Evolutionary conservation across 2,888 invertebrate genomes (phyloP).

Genomic region (Ferrisia virgata): DNA sequence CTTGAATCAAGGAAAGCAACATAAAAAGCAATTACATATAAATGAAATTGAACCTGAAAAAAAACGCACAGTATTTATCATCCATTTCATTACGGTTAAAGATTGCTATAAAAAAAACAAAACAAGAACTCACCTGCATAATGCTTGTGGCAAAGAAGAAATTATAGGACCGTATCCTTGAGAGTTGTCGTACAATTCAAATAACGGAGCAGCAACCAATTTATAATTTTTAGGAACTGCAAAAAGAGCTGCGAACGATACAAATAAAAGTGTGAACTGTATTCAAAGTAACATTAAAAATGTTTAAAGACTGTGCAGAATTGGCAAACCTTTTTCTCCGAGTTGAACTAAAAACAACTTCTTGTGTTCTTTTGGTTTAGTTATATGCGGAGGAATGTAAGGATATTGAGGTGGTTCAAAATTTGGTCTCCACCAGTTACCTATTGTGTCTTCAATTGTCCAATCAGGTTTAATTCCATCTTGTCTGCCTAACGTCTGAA

Average conservation of each 20-base stretch:
- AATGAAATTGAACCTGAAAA: conserved; percentile 65
- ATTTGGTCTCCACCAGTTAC: conserved; percentile 99
- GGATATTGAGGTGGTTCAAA: conserved; percentile 99
- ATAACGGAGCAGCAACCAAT: conserved; percentile 95
- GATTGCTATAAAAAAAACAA: too few relatives aligned
- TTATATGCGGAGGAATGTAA: conserved; percentile 98
- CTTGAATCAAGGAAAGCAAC: neutral
- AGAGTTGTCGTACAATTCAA: conserved; percentile 98
- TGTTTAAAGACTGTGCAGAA: too few relatives aligned
- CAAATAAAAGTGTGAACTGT: too few relatives aligned
- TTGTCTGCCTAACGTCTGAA: conserved; percentile 89
- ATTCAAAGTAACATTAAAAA: neutral
- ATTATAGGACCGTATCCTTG: conserved; percentile 99
- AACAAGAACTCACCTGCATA: conserved; percentile 70
- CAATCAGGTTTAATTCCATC: conserved; percentile 97
- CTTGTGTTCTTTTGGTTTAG: conserved; percentile 99
- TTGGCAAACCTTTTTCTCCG: conserved; percentile 81
- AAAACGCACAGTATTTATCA: conserved; percentile 47
- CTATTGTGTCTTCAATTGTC: conserved; percentile 91
- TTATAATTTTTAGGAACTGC: conserved; percentile 99
- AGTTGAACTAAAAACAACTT: conserved; percentile 94
- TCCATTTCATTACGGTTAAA: too few relatives aligned
- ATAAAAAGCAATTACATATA: conserved; percentile 59
- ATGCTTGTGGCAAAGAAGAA: conserved; percentile 91
- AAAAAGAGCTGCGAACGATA: conserved; percentile 70